phyloP scores from a whole-genome alignment of 1,140 invertebrate genomes.

The Orius insidiosus region DNA sequence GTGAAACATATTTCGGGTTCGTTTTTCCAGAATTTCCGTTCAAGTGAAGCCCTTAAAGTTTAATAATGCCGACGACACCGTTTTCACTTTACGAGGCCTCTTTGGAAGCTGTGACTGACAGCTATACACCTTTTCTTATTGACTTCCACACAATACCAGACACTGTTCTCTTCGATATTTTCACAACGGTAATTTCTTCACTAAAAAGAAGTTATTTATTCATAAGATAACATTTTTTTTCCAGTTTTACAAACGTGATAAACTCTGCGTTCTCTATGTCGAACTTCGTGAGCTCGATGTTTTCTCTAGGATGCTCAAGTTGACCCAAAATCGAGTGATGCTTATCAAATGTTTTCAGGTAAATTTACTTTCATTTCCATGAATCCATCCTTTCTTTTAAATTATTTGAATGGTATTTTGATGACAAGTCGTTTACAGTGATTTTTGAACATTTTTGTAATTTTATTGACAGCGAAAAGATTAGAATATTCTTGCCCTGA shows the following conservation, averaged over 20 bases:
- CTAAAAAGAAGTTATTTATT: neutral
- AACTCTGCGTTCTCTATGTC: conserved; percentile 36
- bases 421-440: no score
- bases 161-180: conserved; percentile 19
- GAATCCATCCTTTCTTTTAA: no score
- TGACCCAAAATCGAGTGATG: conserved; percentile 44
- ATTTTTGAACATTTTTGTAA: no score
- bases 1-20: no score
- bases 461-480: no score
- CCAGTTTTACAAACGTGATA: conserved; percentile 44
- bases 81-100: conserved; percentile 17
- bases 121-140: conserved; percentile 15
- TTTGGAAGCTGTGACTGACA: conserved; percentile 13
- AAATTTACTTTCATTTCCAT: neutral
- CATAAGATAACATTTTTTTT: conserved; percentile 20
- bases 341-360: conserved; percentile 50
- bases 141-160: conserved; percentile 18
- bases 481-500: no score
- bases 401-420: no score
- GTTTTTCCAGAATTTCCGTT: no score
- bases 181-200: conserved; percentile 19
- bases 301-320: conserved; percentile 51
- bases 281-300: conserved; percentile 55
- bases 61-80: no score
- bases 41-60: no score